Evolutionary conservation across 1,140 invertebrate genomes (phyloP).

Genomic region (Eueides isabella): DNA sequence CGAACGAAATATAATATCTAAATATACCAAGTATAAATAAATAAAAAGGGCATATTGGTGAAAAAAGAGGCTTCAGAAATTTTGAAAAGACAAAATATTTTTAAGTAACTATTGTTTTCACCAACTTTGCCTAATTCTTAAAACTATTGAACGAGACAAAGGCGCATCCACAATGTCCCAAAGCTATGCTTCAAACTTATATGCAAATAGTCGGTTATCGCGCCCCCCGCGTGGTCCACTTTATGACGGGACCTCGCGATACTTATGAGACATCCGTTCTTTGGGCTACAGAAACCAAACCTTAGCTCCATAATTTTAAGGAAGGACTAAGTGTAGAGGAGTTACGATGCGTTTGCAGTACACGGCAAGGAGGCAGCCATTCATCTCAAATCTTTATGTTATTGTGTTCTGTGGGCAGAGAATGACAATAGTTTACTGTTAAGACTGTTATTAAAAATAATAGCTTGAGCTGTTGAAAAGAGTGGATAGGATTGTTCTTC

Average conservation of each 20-base stretch:
- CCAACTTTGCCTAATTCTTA: not conserved
- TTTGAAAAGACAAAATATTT: too few relatives aligned
- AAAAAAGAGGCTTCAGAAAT: too few relatives aligned
- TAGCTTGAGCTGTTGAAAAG: constrained; percentile 33
- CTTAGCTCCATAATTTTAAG: constrained; percentile 1
- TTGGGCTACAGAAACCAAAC: not conserved
- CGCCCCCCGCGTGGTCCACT: constrained; percentile 58
- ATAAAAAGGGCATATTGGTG: too few relatives aligned
- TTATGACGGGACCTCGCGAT: constrained; percentile 52
- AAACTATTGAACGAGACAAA: constrained; percentile 24
- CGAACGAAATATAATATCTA: too few relatives aligned
- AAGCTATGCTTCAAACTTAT: constrained; percentile 39
- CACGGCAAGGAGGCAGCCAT: constrained; percentile 45
- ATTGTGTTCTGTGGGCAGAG: constrained; percentile 50
- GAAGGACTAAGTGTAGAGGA: constrained; percentile 23
- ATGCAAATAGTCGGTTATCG: constrained; percentile 56
- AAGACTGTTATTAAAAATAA: constrained; percentile 37
- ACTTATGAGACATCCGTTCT: constrained; percentile 43
- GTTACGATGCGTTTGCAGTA: constrained; percentile 47
- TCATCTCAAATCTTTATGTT: constrained; percentile 63
- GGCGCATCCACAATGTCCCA: constrained; percentile 27
- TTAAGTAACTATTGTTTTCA: not conserved
- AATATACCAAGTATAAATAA: too few relatives aligned
- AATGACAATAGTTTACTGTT: constrained; percentile 42
- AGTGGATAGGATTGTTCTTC: constrained; percentile 32